These are phyloP conservation scores for Portunus trituberculatus DNA, from an alignment of 1,140 invertebrate genomes.

Conservation along the genomic window DNA sequence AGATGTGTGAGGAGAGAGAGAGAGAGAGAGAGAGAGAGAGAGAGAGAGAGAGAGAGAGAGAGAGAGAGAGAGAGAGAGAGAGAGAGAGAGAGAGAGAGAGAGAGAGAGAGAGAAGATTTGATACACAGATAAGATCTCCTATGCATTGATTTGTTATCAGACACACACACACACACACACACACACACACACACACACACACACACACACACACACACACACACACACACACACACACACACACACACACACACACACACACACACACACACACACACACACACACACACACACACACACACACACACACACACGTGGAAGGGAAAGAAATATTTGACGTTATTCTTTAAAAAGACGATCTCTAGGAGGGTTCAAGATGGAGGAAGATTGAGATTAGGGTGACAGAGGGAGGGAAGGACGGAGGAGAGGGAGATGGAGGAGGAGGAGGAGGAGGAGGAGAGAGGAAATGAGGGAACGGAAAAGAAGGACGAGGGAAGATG, in stretches of 20 bases:
- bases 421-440: background rate
- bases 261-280: slow-evolving; percentile 18
- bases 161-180: background rate
- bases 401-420: background rate
- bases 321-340: background rate
- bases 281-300: slow-evolving; percentile 11
- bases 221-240: slow-evolving; percentile 18
- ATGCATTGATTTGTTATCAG: background rate
- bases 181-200: slow-evolving; percentile 20
- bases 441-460: background rate
- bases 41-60: slow-evolving; percentile 1
- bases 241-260: slow-evolving; percentile 11
- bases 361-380: background rate
- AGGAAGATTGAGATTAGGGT: slow-evolving; percentile 21
- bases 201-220: slow-evolving; percentile 11
- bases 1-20: background rate
- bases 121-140: background rate
- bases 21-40: slow-evolving; percentile 6
- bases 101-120: background rate
- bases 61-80: slow-evolving; percentile 18
- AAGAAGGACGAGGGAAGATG: background rate
- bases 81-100: slow-evolving; percentile 11
- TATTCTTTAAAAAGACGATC: background rate
- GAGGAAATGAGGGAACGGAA: background rate
- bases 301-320: background rate